Evolutionary conservation across 1,140 invertebrate species (phyloP), one percentile per base, ranked within the genome.

Genomic region (Vanessa tameamea): DNA sequence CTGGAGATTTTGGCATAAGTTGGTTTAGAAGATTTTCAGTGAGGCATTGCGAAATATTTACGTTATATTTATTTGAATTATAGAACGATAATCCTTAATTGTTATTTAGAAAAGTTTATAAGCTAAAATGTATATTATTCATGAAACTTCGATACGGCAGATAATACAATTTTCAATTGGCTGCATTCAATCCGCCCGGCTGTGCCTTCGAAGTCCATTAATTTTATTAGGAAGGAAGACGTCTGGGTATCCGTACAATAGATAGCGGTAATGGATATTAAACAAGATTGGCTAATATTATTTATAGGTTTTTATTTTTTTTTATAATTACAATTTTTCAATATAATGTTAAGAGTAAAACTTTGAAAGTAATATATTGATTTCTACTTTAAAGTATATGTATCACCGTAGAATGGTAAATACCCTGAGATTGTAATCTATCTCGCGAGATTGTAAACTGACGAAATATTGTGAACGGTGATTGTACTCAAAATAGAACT

Each of bases 171-270:
- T 75, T 75, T 77, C 69, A 73, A 68, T 55, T 61, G 64, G 48
- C 72, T 78, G 55, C 73, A 78, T 73, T 75, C 67, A 75, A 72
- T 74, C 64, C 37, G 55, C 55, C 37, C 16, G 70, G 70, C 63
- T 65, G 68, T 55, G 43, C 72, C 63, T 31, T 59, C 68, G 23
- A 61, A 61, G 75, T 57, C 76, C 71, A 80, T 80, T 80, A 80
- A 80, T 80, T 79, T 77, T 78, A 78, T 78, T 75, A 78, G 50
- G 55, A 69, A 59, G 43, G 53, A 69, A 59, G 26, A 69, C 37
- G 37, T 47, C 67, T 43, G 43, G 43, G 53, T 59, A 59, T 64
- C 47, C 57, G 16, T 63, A 61, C 8, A 59, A 61, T 50, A 15
- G 53, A 59, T 37, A 61, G 23, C 57, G 50, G 15, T 69, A 69